A percentile compares a stretch with the other conserved stretches of the same genome.
Evolutionary conservation across 1,140 invertebrate species (phyloP).

Genomic region (Drosophila sp.): DNA sequence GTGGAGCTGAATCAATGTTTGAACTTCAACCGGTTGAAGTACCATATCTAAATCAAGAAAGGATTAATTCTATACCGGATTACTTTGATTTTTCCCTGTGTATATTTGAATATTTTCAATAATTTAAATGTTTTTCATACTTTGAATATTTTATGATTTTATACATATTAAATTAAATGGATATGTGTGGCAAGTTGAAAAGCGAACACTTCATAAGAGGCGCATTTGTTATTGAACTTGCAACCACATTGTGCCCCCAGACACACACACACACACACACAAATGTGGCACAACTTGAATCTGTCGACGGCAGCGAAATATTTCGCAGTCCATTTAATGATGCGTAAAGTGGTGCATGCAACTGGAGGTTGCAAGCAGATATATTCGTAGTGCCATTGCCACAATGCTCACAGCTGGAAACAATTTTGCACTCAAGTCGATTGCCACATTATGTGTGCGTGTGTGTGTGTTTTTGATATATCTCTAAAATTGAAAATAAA

Average conservation of each 20-base stretch:
- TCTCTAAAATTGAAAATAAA: conserved; percentile 61
- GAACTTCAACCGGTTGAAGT: too few relatives aligned
- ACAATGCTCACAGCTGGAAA: conserved; percentile 52
- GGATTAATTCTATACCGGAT: too few relatives aligned
- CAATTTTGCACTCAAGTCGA: conserved; percentile 69
- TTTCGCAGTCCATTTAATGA: conserved; percentile 67
- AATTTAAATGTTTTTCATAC: background rate
- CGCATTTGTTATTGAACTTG: conserved; percentile 25
- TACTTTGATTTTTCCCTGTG: too few relatives aligned
- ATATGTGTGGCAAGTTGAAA: conserved; percentile 2
- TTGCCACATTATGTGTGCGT: conserved; percentile 28
- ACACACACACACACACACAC: background rate
- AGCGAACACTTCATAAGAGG: conserved; percentile 26
- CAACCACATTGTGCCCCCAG: background rate
- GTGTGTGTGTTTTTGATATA: conserved; percentile 21
- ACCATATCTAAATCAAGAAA: too few relatives aligned
- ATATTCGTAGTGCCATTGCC: background rate
- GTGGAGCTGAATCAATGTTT: too few relatives aligned
- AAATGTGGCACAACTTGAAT: conserved; percentile 24
- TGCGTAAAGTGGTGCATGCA: conserved; percentile 48
- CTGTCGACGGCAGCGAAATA: conserved; percentile 32
- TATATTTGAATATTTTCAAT: too few relatives aligned
- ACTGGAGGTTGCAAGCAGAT: conserved; percentile 12
- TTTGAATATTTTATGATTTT: conserved; percentile 16
- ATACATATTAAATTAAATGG: conserved; percentile 19